Evolutionary conservation across 2,113 vertebrate species (phyloP), one percentile per base, ranked within the genome.

Genomic region (Mastomys coucha): DNA sequence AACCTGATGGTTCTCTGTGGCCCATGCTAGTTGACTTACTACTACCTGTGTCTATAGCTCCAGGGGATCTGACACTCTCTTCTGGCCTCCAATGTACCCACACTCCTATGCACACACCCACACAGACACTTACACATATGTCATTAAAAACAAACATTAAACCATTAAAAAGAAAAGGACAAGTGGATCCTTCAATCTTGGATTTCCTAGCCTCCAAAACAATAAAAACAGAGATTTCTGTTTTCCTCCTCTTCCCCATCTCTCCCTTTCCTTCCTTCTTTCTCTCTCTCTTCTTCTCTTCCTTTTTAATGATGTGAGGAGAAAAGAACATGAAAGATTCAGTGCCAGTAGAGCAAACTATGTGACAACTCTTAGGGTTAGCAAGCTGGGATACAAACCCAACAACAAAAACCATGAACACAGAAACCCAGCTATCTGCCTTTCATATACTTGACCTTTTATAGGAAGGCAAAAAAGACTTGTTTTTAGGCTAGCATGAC

Each of bases 391-490:
- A 53, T 56, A 51, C 13, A n/a, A 58, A 81, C 36, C 36, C 14
- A 28, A 9, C 8, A 39, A 9, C 69, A 56, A 72, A 3, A 63
- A 84, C 9, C 78, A n/a, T 1, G 49, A 22, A 20, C 31, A 53
- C 16, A 56, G 51, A 33, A 36, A 11, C 17, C 17, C 53, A 39
- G 7, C 20, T 13, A 26, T 24, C 19, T 16, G 1, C 11, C 28
- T 84, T 56, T 72, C 10, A 84, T 92, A 67, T 53, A 93, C 82
- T 70, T 87, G 45, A 24, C 10, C 73, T 84, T 96, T 88, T 85
- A 94, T 67, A 67, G 75, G 86, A 97, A 94, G n/a, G 33, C 20
- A 81, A 81, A n/a, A 56, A 53, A 53, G 49, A 20, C 56, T n/a
- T 81, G 53, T 24, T n/a, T 13, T 13, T n/a, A n/a, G 33, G 10